Base-by-base conservation (phyloP, 2,888 invertebrate genomes). In the Didymodactylos carnosus region DNA sequence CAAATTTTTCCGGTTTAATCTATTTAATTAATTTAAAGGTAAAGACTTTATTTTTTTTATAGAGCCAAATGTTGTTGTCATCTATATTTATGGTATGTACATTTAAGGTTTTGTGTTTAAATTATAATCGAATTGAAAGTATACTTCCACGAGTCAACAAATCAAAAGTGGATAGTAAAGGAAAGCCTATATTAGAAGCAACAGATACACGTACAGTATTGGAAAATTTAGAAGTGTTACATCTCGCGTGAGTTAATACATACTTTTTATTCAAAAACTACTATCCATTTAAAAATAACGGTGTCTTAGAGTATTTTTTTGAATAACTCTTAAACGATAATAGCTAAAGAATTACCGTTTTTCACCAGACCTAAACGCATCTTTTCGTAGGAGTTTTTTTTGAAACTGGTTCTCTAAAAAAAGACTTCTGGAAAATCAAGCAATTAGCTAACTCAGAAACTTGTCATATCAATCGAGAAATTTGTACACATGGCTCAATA, bases 61-160 rank as follows among this genome's bases (percentile, higher is more conserved):
- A 40, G 10, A 40, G 23, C 2, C 3, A 29, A n/a, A 1, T 23
- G 0, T 1, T 25, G 49, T 23, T 10, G 40, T 70, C 13, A 19
- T 70, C 39, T 16, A 14, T 4, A 35, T 13, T 71, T 19, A 43
- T 8, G 35, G 25, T 46, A 35, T 19, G 62, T n/a, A 70, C 19
- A 6, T 14, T 76, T n/a, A n/a, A 82, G 82, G 82, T 83, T 39
- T 77, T 83, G 69, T 83, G 83, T 77, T 77, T 83, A 71, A 83
- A 83, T 76, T 80, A 83, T 77, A 83, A 83, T 78, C 81, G 80
- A 75, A 80, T 83, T 27, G 83, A 83, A 77, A 79, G 80, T 76
- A 79, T 83, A 41, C 77, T 82, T 75, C 80, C 81, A 10, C 79
- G 79, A 74, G 75, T 77, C 40, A 79, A 79, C 43, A 72, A 76